These are phyloP conservation scores for Melanotaenia nigrans DNA, from an alignment of 2,797 vertebrate species.

Conservation along the genomic window DNA sequence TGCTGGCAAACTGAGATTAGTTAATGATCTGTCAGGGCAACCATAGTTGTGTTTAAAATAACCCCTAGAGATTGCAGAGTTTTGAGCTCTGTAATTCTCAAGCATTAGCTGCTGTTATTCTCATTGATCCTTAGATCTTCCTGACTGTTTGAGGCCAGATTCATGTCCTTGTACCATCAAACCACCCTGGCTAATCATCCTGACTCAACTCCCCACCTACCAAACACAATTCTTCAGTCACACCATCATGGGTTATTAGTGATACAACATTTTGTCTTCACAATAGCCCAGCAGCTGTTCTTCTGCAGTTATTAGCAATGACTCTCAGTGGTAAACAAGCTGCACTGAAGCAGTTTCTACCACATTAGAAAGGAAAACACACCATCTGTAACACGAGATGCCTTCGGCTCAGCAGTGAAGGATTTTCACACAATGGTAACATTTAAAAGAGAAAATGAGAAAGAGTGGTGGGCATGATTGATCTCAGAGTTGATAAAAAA, in stretches of 20 bases:
- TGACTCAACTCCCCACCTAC: not conserved
- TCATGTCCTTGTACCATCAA: not conserved
- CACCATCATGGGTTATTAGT: conserved; percentile 17
- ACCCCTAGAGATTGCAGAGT: not conserved
- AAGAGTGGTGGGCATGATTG: conserved; percentile 50
- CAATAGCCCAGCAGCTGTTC: conserved; percentile 8
- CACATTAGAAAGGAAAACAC: conserved; percentile 16
- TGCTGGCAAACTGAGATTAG: not conserved
- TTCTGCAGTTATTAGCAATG: conserved; percentile 28
- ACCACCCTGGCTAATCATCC: conserved; percentile 8
- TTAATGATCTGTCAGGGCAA: not conserved
- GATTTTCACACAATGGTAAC: conserved; percentile 50
- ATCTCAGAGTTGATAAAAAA: conserved; percentile 48
- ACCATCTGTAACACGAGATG: conserved; percentile 22
- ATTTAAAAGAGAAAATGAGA: conserved; percentile 50
- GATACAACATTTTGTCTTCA: conserved; percentile 20
- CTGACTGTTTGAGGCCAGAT: not conserved
- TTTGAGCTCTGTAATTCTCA: not conserved
- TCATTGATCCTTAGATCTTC: not conserved
- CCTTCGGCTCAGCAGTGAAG: conserved; percentile 4
- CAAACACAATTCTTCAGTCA: conserved; percentile 18
- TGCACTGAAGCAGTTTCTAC: conserved; percentile 5
- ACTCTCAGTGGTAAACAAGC: conserved; percentile 25
- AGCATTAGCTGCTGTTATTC: not conserved
- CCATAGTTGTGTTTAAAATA: not conserved